Base-by-base conservation (phyloP, 2,888 invertebrate genomes). In the Leucophenga maculata region DNA sequence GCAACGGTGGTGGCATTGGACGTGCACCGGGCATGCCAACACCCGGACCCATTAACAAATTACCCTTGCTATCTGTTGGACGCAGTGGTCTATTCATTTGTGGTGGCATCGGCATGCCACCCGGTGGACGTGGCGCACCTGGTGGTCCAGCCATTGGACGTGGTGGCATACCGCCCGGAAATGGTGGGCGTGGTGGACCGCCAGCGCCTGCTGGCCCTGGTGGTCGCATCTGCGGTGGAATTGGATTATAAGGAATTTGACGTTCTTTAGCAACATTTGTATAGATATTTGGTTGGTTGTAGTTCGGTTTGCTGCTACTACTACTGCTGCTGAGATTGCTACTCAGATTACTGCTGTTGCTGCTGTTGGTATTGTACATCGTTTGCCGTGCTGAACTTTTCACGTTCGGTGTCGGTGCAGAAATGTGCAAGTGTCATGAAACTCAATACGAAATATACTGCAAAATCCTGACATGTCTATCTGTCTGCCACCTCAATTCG, bases 51-150 rank as follows among this genome's bases (percentile, higher is more conserved):
- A 85, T 78, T 31, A 86, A 68, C 68, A 90, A 78, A 68, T 86
- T 89, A 68, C 84, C 86, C 72, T 90, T 88, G 80, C 90, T 91
- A 78, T 91, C 91, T 64, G 88, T 81, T 65, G 89, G 82, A 20
- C 87, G 85, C 72, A 90, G 69, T n/a, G 79, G 75, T 16, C 74
- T 78, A 26, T 69, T 74, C 84, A 84, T 84, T 22, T 82, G 82
- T 77, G 86, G 78, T 13, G 83, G 84, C 78, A 86, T 83, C 26
- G 85, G 84, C 16, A 73, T 75, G 26, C 68, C 85, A 62, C 80
- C 77, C 39, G 84, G 82, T 69, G 84, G 82, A 69, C 86, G 74
- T 31, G 75, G 77, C 67, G 69, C 72, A n/a, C 59, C 60, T 69
- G 69, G 72, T 72, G 74, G 80, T 54, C 83, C 85, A 76, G 84